Evolutionary conservation across 2,888 invertebrate species (phyloP).

Genomic region (Ptychoptera albimana): DNA sequence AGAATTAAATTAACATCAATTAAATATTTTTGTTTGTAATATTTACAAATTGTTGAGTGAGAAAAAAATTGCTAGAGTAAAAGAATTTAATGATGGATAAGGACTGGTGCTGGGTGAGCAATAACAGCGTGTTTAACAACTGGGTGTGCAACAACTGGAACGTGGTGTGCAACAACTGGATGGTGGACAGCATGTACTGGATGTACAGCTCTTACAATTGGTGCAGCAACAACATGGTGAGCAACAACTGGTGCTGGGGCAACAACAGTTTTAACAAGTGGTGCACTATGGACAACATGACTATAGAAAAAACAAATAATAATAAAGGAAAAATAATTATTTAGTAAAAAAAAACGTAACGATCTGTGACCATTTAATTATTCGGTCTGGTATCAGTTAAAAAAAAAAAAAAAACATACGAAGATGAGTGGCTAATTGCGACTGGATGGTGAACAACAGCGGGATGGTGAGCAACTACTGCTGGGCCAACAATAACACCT

Average conservation of each 20-base stretch:
- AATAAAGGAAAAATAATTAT: too few relatives aligned
- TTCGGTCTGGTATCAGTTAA: not conserved
- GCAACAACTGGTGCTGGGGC: constrained; percentile 5
- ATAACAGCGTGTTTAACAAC: not conserved
- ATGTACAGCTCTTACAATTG: not conserved
- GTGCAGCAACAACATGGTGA: constrained; percentile 2
- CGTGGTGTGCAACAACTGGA: not conserved
- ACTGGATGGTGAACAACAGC: constrained; percentile 19
- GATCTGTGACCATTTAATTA: not conserved
- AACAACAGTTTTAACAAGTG: constrained; percentile 16
- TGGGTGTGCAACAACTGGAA: constrained; percentile 17
- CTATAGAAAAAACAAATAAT: not conserved
- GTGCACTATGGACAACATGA: constrained; percentile 29
- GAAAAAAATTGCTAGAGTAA: not conserved
- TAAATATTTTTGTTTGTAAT: too few relatives aligned
- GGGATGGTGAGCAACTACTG: constrained; percentile 21
- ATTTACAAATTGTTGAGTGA: too few relatives aligned
- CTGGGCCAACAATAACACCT: constrained; percentile 30
- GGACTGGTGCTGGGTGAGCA: constrained; percentile 1
- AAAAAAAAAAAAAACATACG: constrained; percentile 2
- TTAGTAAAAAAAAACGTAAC: not conserved
- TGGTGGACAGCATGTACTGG: not conserved
- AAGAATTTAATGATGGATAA: constrained; percentile 15
- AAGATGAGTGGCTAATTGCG: constrained; percentile 7
- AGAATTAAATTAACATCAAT: too few relatives aligned